Conservation (phyloP, 2,888 invertebrate genomes). For the Cistogaster globosa region DNA sequence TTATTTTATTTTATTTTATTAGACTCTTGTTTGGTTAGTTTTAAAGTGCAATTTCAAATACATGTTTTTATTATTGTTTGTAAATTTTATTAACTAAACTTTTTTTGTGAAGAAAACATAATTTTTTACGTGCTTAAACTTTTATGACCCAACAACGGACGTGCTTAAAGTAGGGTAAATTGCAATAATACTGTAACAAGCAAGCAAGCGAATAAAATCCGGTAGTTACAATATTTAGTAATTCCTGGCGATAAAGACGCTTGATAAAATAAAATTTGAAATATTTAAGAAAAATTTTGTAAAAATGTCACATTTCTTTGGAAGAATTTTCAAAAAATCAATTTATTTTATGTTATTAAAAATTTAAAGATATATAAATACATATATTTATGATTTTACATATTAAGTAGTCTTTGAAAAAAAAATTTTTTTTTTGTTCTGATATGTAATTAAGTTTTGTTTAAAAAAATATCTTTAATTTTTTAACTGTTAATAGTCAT, state of each 20-base stretch:
- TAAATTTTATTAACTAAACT: slow-evolving; percentile 59
- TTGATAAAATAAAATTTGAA: background rate
- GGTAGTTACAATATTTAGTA: slow-evolving; percentile 14
- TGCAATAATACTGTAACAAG: background rate
- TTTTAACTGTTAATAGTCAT: slow-evolving; percentile 15
- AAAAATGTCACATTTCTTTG: slow-evolving; percentile 53
- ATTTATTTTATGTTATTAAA: too few species aligned
- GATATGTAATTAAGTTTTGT: background rate
- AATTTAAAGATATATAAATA: too few species aligned
- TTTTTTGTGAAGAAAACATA: slow-evolving; percentile 50
- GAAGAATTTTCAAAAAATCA: background rate
- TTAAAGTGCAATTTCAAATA: slow-evolving; percentile 23
- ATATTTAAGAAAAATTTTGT: slow-evolving; percentile 1
- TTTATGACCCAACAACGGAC: slow-evolving; percentile 66
- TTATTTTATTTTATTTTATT: slow-evolving; percentile 6
- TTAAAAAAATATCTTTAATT: background rate
- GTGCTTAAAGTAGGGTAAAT: slow-evolving; percentile 58
- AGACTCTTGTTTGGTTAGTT: background rate
- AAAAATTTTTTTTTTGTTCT: too few species aligned
- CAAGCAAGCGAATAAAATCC: too few species aligned
- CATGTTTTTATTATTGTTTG: slow-evolving; percentile 27
- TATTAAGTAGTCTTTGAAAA: background rate
- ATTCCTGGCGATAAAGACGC: background rate
- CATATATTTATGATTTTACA: background rate
- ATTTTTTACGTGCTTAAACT: slow-evolving; percentile 71